Conservation (phyloP, 2,888 invertebrate species). For the Nudaria mundana region DNA sequence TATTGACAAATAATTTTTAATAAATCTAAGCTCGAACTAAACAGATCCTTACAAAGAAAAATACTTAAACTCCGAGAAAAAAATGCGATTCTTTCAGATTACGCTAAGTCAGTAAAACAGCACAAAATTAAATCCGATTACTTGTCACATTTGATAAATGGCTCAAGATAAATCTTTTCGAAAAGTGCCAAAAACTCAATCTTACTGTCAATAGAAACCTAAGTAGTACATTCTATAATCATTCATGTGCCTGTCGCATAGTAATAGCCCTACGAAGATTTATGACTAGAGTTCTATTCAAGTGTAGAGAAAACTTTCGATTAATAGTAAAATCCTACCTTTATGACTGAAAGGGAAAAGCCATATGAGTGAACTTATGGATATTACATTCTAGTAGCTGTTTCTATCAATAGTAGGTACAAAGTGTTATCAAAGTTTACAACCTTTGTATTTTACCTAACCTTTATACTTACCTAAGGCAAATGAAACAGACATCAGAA, state of each 20-base stretch:
- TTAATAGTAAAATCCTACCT: neutral
- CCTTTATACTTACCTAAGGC: too few species aligned
- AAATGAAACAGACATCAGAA: too few species aligned
- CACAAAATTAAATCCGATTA: neutral
- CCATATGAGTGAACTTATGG: neutral
- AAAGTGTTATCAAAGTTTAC: too few species aligned
- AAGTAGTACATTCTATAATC: constrained; percentile 16
- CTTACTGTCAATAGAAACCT: constrained; percentile 15
- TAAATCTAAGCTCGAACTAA: too few species aligned
- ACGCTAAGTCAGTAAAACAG: neutral
- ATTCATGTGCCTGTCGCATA: constrained; percentile 18
- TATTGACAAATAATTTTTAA: too few species aligned
- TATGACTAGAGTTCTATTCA: constrained; percentile 12
- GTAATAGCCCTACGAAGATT: constrained; percentile 26
- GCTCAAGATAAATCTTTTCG: neutral
- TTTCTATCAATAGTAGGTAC: too few species aligned
- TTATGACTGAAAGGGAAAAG: constrained; percentile 3
- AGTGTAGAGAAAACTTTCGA: constrained; percentile 16
- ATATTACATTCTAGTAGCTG: neutral
- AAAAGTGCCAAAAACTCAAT: neutral
- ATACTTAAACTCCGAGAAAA: too few species aligned
- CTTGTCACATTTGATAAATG: neutral
- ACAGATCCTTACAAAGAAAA: too few species aligned
- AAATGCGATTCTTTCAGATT: too few species aligned
- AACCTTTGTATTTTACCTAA: too few species aligned